phyloP scores from a whole-genome alignment of 2,797 vertebrate species.

The Neosalanx taihuensis region DNA sequence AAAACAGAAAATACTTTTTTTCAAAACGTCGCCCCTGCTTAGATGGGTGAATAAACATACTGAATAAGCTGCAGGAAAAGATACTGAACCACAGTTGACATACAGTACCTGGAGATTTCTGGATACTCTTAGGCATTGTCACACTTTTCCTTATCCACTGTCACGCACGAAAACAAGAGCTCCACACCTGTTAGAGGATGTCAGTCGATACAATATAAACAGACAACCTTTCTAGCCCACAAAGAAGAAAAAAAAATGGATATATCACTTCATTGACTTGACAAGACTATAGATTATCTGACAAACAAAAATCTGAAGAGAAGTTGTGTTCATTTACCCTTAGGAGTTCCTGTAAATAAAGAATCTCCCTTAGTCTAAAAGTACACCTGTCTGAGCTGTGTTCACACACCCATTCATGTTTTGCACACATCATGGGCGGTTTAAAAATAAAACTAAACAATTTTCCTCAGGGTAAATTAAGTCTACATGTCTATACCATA shows the following conservation, averaged over 20 bases:
- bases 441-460: background rate
- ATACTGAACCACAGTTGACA: slow-evolving; percentile 3
- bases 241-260: background rate
- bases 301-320: background rate
- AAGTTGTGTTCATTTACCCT: background rate
- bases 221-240: background rate
- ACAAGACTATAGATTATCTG: too few species aligned
- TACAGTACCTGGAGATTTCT: slow-evolving; percentile 42
- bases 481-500: background rate
- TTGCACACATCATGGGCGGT: background rate
- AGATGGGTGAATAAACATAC: background rate
- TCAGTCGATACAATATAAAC: background rate
- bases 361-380: background rate
- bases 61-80: background rate
- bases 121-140: slow-evolving; percentile 45
- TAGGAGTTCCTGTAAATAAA: background rate
- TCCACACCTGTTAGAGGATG: background rate
- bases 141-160: slow-evolving; percentile 31
- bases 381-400: background rate
- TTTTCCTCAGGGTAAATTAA: background rate
- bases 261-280: background rate
- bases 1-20: background rate
- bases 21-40: too few species aligned
- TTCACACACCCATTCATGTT: background rate
- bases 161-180: slow-evolving; percentile 20